Evolutionary conservation across 2,888 invertebrate genomes (phyloP).

Genomic region (Saturnia japonica): DNA sequence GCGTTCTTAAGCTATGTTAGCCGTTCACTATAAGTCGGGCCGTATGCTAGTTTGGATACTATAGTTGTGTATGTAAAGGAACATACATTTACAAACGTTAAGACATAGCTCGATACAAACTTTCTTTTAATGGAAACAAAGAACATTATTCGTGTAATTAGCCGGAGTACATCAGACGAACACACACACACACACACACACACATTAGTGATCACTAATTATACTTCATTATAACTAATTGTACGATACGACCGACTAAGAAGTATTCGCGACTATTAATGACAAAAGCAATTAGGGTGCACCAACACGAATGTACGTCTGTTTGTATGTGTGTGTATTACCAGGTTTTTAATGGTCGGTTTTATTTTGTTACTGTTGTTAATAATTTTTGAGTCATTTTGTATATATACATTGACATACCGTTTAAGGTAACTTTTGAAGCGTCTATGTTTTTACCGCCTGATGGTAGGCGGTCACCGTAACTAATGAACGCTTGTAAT

Average conservation of each 20-base stretch:
- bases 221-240: slow-evolving; percentile 80
- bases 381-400: background rate
- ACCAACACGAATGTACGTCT: slow-evolving; percentile 52
- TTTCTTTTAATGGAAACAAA: slow-evolving; percentile 17
- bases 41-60: too few species aligned
- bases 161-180: slow-evolving; percentile 16
- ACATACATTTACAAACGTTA: background rate
- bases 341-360: slow-evolving; percentile 25
- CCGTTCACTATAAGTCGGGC: too few species aligned
- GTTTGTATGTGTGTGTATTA: slow-evolving; percentile 24
- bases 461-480: too few species aligned
- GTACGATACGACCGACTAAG: slow-evolving; percentile 75
- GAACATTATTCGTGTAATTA: slow-evolving; percentile 9
- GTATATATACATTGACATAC: background rate
- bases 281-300: slow-evolving; percentile 80
- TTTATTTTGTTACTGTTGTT: slow-evolving; percentile 27
- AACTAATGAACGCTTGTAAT: too few species aligned
- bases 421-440: background rate
- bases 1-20: too few species aligned
- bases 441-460: too few species aligned
- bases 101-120: slow-evolving; percentile 5
- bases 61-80: too few species aligned
- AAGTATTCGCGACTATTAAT: slow-evolving; percentile 81
- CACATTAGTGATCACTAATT: slow-evolving; percentile 65
- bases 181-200: slow-evolving; percentile 42